Base-by-base conservation (phyloP, 2,888 invertebrate species). In the Caenorhabditis sp. region DNA sequence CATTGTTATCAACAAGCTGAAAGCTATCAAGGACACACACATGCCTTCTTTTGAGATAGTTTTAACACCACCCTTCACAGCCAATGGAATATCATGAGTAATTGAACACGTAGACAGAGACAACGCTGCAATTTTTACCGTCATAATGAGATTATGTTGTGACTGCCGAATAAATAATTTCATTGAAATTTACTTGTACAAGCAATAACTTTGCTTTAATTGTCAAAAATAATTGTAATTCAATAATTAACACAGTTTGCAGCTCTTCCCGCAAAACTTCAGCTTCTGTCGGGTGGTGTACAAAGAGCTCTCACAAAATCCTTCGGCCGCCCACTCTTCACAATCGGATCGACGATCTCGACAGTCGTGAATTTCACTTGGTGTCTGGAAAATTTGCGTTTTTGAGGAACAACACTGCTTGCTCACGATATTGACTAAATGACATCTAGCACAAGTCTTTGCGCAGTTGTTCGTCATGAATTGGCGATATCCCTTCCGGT, bases 391-490 rank as follows among this genome's bases (percentile, higher is more conserved):
- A 32, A 27, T 26, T 39, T 41, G 2, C 20, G 8, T 13, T 22
- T 22, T 26, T 45, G 35, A 24, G 1, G 4, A 13, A 20, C 27
- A 11, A 17, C 5, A 53, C 13, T n/a, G 30, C 15, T n/a, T 8
- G 46, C 78, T 72, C 15, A 81, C 82, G 45, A 82, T 70, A 20
- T 80, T 78, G 1, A 74, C 72, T n/a, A 81, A 30, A 65, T 82
- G 81, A 71, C 86, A 86, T 17, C 81, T 73, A 2, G 79, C 83
- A 56, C 86, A 86, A 0, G 83, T 86, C 59, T 81, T 76, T 0
- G 84, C 78, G 50, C 86, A 86, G 53, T 80, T 80, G 2, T 78
- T 78, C 8, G 83, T 83, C 86, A 86, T 86, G 48, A 86, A 86
- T 35, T 82, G 79, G 24, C 65, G 45, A 50, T 86, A 86, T 11